phyloP scores from a whole-genome alignment of 2,797 vertebrate genomes.

The Picus viridis region DNA sequence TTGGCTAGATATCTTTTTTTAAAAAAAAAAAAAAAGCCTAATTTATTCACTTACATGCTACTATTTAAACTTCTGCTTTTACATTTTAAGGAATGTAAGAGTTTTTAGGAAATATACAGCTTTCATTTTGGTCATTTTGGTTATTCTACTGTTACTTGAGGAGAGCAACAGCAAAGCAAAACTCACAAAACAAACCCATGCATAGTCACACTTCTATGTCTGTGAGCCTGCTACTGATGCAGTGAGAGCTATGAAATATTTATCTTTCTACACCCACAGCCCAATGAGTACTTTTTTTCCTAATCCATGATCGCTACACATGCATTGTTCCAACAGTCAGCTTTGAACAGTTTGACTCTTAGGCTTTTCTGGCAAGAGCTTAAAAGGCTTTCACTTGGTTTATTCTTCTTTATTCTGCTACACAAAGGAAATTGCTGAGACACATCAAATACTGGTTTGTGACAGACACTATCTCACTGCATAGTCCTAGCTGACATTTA shows the following conservation, averaged over 20 bases:
- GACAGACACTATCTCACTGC: slow-evolving; percentile 9
- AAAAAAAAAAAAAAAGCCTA: neutral
- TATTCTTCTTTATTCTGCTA: slow-evolving; percentile 26
- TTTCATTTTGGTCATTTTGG: neutral
- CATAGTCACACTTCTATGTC: neutral
- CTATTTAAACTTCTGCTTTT: neutral
- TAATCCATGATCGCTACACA: neutral
- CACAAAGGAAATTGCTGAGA: slow-evolving; percentile 66
- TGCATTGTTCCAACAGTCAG: slow-evolving; percentile 20
- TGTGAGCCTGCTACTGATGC: neutral
- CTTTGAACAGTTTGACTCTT: slow-evolving; percentile 32
- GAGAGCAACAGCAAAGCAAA: neutral
- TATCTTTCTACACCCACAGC: neutral
- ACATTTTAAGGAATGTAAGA: neutral
- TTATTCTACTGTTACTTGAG: neutral
- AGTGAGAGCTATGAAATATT: neutral
- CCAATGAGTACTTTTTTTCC: neutral
- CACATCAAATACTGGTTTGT: slow-evolving; percentile 18
- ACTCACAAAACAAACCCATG: neutral
- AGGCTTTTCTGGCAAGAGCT: slow-evolving; percentile 27
- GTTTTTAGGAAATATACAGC: neutral
- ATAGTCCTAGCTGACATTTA: neutral
- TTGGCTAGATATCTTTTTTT: neutral
- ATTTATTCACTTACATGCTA: neutral
- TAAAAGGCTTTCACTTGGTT: slow-evolving; percentile 51